Base-by-base conservation (phyloP, 2,113 vertebrate genomes). In the Bujurquina vittata region DNA sequence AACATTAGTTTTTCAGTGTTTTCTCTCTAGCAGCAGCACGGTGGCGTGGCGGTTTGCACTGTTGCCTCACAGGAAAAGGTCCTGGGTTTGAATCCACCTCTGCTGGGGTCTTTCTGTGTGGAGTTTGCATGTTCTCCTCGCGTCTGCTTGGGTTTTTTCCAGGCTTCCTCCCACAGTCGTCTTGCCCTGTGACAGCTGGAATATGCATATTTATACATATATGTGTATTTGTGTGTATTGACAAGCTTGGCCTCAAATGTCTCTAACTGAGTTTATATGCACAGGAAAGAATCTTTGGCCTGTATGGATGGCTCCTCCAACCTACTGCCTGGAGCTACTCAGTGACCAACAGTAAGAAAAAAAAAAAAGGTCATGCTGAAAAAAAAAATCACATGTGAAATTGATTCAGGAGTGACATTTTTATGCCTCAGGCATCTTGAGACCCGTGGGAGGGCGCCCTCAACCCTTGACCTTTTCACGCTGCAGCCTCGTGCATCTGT, bases 381-480 rank as follows among this genome's bases (percentile, higher is more conserved):
- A 57, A 17, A 62, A 10, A 40, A 49, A 40, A 56, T 76, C 80
- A 57, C 23, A 55, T 60, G 7, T 49, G 69, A 89, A 78, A 94
- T 83, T 83, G 82, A 90, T 88, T 85, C 40, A 43, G 29, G 40
- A 55, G 52, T 82, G 82, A 86, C 69, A 84, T 85, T 85, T 92
- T 90, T 69, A 85, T 89, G 83, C 74, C 75, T 84, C 35, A 0
- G 43, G 82, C 87, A 76, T 72, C 61, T 37, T 2, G 10, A 56
- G 31, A 79, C 79, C 69, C 80, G 7, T 1, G 56, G 60, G 79
- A 85, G 15, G 11, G 18, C 49, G 10, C 62, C 4, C 31, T 79
- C 63, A 52, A 85, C 87, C 84, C 23, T 74, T 89, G 88, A 92
- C 93, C 93, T 92, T 88, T 91, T 83, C 78, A 86, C 82, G 61